Evolutionary conservation across 2,888 invertebrate genomes (phyloP).

Genomic region (Octodonta nipae): DNA sequence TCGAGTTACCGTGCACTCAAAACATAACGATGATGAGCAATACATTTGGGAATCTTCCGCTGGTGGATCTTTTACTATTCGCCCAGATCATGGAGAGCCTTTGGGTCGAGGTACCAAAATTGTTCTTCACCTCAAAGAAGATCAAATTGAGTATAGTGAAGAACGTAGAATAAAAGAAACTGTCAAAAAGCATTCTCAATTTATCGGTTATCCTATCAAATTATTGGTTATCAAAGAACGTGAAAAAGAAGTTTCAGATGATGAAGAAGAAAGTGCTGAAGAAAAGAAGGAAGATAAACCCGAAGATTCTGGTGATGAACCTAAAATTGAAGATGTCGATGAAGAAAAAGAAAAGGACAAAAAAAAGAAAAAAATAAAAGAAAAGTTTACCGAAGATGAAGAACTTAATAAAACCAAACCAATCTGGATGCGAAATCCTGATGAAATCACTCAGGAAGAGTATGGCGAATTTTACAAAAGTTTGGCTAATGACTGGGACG

Average conservation of each 20-base stretch:
- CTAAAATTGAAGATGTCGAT: constrained; percentile 46
- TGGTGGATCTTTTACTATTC: constrained; percentile 92
- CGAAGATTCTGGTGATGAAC: constrained; percentile 44
- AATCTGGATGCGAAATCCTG: constrained; percentile 93
- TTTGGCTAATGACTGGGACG: constrained; percentile 95
- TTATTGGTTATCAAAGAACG: constrained; percentile 86
- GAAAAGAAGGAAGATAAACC: constrained; percentile 56
- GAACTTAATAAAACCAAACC: constrained; percentile 97
- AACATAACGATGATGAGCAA: constrained; percentile 96
- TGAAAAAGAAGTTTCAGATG: constrained; percentile 89
- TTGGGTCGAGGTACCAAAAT: constrained; percentile 87
- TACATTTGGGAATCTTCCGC: constrained; percentile 98
- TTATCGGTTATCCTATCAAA: constrained; percentile 94
- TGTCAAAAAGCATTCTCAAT: constrained; percentile 95
- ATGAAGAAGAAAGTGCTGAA: constrained; percentile 82
- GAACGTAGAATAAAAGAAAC: constrained; percentile 91
- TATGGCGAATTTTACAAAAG: constrained; percentile 98
- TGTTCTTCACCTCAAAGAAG: constrained; percentile 87
- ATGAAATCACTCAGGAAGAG: constrained; percentile 91
- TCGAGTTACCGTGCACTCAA: constrained; percentile 81
- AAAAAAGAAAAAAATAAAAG: constrained; percentile 90
- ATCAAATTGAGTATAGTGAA: constrained; percentile 86
- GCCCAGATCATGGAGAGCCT: constrained; percentile 62
- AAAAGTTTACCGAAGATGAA: constrained; percentile 95
- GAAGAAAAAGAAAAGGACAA: constrained; percentile 68